A percentile compares a stretch with the other conserved stretches of the same genome.
Evolutionary conservation across 2,888 invertebrate species (phyloP).

Genomic region (Nemoura dubitans): DNA sequence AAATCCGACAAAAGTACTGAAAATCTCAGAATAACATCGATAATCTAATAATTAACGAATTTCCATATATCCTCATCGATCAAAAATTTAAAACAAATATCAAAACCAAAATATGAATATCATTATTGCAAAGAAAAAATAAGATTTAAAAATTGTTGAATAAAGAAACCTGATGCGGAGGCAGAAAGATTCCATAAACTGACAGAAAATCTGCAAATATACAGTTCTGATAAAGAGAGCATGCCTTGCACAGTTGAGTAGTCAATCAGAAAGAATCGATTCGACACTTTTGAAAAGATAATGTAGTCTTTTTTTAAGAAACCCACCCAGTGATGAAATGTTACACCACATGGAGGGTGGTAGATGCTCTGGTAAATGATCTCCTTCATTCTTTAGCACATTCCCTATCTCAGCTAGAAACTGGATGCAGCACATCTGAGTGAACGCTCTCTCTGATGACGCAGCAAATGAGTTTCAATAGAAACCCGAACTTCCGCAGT

Average conservation of each 20-base stretch:
- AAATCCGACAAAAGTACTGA: too few relatives aligned
- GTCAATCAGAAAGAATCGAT: neutral
- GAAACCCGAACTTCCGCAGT: neutral
- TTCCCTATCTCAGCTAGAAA: neutral
- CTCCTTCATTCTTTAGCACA: neutral
- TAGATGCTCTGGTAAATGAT: neutral
- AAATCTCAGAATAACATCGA: too few relatives aligned
- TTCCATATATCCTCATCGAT: too few relatives aligned
- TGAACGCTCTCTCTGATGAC: slow-evolving; percentile 1
- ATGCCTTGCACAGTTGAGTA: neutral
- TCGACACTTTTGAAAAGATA: neutral
- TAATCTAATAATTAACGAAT: too few relatives aligned
- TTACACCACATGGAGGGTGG: neutral
- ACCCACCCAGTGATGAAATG: neutral
- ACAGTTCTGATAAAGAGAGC: too few relatives aligned
- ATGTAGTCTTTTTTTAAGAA: slow-evolving; percentile 24
- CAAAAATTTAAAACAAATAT: too few relatives aligned
- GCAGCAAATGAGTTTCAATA: slow-evolving; percentile 15
- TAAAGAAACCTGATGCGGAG: too few relatives aligned
- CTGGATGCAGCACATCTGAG: slow-evolving; percentile 12
- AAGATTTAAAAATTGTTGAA: too few relatives aligned
- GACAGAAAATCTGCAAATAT: too few relatives aligned
- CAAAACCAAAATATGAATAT: too few relatives aligned
- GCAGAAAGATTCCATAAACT: too few relatives aligned
- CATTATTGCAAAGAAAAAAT: too few relatives aligned